phyloP scores from a whole-genome alignment of 1,140 invertebrate genomes.

The Aporrectodea caliginosa region DNA sequence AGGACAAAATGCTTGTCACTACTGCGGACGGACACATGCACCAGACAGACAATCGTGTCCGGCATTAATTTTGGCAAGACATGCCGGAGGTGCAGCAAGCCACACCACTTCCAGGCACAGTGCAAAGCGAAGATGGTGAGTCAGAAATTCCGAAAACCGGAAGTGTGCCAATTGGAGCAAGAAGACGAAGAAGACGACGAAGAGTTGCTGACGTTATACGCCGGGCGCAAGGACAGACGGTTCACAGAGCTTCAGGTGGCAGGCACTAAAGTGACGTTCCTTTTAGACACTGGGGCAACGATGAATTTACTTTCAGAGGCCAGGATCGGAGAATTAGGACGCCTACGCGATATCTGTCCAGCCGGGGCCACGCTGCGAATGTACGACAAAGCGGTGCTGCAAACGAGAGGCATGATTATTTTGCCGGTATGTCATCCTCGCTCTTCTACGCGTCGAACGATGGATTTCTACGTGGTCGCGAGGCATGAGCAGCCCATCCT shows the following conservation, averaged over 20 bases:
- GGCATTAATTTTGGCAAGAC: slow-evolving; percentile 17
- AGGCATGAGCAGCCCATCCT: neutral
- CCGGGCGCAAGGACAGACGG: neutral
- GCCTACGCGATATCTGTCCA: neutral
- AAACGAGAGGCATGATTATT: neutral
- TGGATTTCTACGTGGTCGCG: neutral
- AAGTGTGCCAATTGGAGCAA: neutral
- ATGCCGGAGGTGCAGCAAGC: slow-evolving; percentile 17
- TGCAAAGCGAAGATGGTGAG: neutral
- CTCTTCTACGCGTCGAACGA: neutral
- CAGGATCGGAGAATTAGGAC: neutral
- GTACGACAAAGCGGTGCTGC: neutral
- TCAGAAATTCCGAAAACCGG: too few species aligned
- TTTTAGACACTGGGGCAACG: neutral
- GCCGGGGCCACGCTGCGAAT: neutral
- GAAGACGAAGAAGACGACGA: neutral
- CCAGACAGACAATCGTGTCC: neutral
- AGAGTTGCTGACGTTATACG: neutral
- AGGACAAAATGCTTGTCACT: neutral
- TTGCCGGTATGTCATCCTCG: neutral
- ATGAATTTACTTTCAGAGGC: too few species aligned
- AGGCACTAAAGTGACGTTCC: neutral
- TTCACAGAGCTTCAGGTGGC: neutral
- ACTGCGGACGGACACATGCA: neutral
- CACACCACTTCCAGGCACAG: slow-evolving; percentile 7